Conservation (phyloP, 2,888 invertebrate genomes). For the Deilephila elpenor region DNA sequence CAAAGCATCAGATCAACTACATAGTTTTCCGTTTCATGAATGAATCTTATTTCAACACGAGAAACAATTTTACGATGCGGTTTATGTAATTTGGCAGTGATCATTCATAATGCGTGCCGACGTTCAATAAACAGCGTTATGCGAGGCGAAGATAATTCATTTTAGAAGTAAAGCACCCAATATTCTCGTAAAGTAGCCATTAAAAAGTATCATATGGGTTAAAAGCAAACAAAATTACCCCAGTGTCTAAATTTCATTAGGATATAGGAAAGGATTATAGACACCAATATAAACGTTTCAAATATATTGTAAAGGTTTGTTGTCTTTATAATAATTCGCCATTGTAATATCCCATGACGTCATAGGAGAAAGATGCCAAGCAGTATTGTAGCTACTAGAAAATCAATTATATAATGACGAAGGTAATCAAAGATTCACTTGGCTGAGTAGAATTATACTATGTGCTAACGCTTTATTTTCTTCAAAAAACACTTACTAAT, state of each 20-base stretch:
- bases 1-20: not conserved
- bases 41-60: slow-evolving; percentile 25
- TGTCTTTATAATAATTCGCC: too few relatives aligned
- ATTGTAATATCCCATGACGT: too few relatives aligned
- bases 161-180: not conserved
- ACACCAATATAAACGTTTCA: too few relatives aligned
- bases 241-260: not conserved
- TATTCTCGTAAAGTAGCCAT: slow-evolving; percentile 1
- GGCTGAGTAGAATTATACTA: too few relatives aligned
- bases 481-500: too few relatives aligned
- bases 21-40: slow-evolving; percentile 12
- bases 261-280: too few relatives aligned
- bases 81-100: slow-evolving; percentile 26
- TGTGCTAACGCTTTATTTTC: too few relatives aligned
- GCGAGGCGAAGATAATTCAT: slow-evolving; percentile 16
- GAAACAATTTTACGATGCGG: slow-evolving; percentile 24
- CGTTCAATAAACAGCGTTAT: slow-evolving; percentile 18
- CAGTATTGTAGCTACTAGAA: too few relatives aligned
- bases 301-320: too few relatives aligned
- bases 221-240: not conserved
- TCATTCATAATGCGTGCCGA: slow-evolving; percentile 19
- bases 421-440: too few relatives aligned
- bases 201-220: not conserved
- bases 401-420: too few relatives aligned
- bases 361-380: too few relatives aligned